Evolutionary conservation across 2,797 vertebrate genomes (phyloP), one percentile per base, ranked within the genome.

Genomic region (Xiphorhynchus erythropygius): DNA sequence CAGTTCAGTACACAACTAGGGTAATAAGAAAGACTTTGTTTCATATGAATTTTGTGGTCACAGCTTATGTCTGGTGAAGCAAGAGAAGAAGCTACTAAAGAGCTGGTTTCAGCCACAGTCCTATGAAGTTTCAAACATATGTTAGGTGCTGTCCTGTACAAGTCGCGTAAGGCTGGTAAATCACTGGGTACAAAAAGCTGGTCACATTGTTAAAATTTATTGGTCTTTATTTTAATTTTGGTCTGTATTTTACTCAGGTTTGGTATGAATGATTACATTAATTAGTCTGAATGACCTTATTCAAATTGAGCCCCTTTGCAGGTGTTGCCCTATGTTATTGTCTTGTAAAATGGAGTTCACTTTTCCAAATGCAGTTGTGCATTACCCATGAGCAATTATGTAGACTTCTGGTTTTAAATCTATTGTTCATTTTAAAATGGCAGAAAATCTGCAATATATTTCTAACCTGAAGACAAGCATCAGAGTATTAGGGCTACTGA

Each of bases 1-100:
- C 50, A 85, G 39, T 37, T 77, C 60, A 94, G 77, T 94, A 87
- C 35, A 80, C 78, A 96, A 46, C 27, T 52, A 33, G 44, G 46
- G 44, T 28, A 90, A 65, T 70, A 94, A 79, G 79, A 95, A 90
- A 90, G 30, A 57, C 18, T 77, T 84, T 46, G 18, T 69, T 90
- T 65, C 27, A 60, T 24, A 8, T 10, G 9, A 63, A 53, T 79
- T 87, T 87, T 89, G 68, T 55, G 27, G 12, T 78, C 56, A 33
- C 37, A 69, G n/a, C 10, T 89, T 79, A 49, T 19, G 28, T 57
- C 37, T 69, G 55, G 33, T 86, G 69, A 86, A 84, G 30, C 7
- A 42, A 59, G 60, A 78, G 67, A 60, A 91, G 77, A 86, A 94
- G n/a, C 18, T 57, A 24, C 11, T 53, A 16, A 28, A 69, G 23